Conservation (phyloP, 2,888 invertebrate species). For the Morinoia aosen region DNA sequence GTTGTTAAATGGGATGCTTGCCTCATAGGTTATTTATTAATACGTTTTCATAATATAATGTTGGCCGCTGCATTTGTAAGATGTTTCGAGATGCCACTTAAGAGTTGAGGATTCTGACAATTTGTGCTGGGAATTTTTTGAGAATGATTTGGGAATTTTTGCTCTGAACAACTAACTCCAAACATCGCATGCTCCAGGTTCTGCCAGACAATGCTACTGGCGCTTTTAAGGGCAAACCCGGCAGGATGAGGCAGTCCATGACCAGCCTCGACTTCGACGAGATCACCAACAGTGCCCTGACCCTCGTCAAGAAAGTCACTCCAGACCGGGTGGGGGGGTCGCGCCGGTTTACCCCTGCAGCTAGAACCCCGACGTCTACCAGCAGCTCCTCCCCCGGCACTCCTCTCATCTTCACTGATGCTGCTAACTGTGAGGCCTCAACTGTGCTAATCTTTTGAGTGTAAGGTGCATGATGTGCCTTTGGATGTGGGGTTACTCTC, state of each 20-base stretch:
- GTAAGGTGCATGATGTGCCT: neutral
- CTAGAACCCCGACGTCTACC: neutral
- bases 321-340: conserved; percentile 20
- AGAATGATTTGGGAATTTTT: too few relatives aligned
- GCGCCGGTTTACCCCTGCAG: neutral
- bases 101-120: too few relatives aligned
- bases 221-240: neutral
- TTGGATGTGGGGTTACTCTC: too few relatives aligned
- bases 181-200: neutral
- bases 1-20: neutral
- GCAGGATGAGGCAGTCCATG: conserved; percentile 29
- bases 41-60: neutral
- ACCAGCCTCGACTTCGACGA: conserved; percentile 46
- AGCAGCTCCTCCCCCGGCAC: conserved; percentile 35
- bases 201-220: neutral
- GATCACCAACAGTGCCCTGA: conserved; percentile 38
- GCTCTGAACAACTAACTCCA: neutral
- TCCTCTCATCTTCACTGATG: conserved; percentile 41
- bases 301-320: conserved; percentile 36
- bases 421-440: neutral
- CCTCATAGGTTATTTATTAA: neutral
- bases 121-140: too few relatives aligned
- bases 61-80: neutral
- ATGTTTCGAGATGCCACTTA: neutral
- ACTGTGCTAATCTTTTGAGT: neutral